Base-by-base conservation (phyloP, 2,113 vertebrate species). In the Tonatia bakeri region DNA sequence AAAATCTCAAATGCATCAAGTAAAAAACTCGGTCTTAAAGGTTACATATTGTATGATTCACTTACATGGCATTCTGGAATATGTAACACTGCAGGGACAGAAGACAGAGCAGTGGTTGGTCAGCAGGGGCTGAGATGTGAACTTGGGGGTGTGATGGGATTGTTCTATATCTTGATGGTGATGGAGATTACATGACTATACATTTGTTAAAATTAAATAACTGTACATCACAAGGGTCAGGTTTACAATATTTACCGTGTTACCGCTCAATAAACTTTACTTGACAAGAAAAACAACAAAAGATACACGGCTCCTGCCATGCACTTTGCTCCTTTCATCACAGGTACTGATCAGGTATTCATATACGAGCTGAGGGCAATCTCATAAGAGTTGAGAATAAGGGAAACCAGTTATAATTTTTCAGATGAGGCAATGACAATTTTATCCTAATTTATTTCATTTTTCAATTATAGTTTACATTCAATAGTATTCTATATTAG, bases 191-290 rank as follows among this genome's bases (percentile, higher is more conserved):
- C 13, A 59, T 52, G 40, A 72, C 70, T 47, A 64, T 13, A 16
- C 40, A 75, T 56, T 94, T 77, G n/a, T 95, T n/a, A 92, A 92
- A 94, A 75, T 79, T 65, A 91, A 84, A 31, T 93, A 91, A 93
- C 4, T 86, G 31, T 59, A 82, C 4, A 90, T 10, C 20, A 61
- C 24, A 70, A 84, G 22, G 4, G 2, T 36, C 11, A 83, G 52
- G 59, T 36, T 61, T 59, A 50, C 75, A 61, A 43, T 36, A 83
- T 64, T 50, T 65, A 81, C 6, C 38, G 1, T 33, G 77, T n/a
- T 65, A 67, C 52, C 76, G 8, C n/a, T 31, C 40, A 92, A 54
- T 6, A 96, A 90, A 83, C 38, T 83, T 87, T 65, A 90, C 47
- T 61, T 94, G 70, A 59, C 79, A 80, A 94, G 83, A 95, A 84